Evolutionary conservation across 2,113 vertebrate genomes (phyloP).

Genomic region (Thryonomys swinderianus): DNA sequence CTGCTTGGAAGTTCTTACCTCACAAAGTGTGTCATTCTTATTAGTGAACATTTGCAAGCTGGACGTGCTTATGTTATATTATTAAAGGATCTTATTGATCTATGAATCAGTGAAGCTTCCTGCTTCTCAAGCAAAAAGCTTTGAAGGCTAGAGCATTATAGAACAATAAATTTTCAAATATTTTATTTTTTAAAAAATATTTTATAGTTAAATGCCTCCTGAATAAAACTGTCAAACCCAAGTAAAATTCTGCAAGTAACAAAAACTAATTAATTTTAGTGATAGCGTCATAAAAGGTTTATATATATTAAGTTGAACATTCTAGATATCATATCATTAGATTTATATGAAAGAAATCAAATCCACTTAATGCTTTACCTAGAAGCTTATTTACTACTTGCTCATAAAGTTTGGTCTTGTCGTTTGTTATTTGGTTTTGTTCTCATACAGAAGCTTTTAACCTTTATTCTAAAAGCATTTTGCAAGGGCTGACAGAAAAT

Average conservation of each 20-base stretch:
- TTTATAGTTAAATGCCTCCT: constrained; percentile 28
- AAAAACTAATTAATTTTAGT: constrained; percentile 49
- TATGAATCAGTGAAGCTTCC: background rate
- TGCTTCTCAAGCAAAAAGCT: background rate
- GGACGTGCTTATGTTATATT: background rate
- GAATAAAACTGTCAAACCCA: constrained; percentile 38
- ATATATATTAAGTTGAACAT: background rate
- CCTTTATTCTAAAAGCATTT: background rate
- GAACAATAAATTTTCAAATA: constrained; percentile 57
- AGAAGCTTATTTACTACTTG: background rate
- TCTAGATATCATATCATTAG: background rate
- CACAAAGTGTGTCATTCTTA: background rate
- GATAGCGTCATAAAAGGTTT: constrained; percentile 62
- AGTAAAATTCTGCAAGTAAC: constrained; percentile 55
- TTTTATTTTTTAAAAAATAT: constrained; percentile 67
- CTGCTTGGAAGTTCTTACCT: background rate
- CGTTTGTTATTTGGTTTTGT: background rate
- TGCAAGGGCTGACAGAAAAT: constrained; percentile 11
- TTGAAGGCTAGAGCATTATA: background rate
- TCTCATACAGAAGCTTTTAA: background rate
- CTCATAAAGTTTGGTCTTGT: background rate
- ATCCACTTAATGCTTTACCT: background rate
- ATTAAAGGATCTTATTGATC: background rate
- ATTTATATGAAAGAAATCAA: background rate
- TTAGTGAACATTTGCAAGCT: background rate